Base-by-base conservation (phyloP, 2,113 vertebrate genomes). In the Hippocampus barbouri region DNA sequence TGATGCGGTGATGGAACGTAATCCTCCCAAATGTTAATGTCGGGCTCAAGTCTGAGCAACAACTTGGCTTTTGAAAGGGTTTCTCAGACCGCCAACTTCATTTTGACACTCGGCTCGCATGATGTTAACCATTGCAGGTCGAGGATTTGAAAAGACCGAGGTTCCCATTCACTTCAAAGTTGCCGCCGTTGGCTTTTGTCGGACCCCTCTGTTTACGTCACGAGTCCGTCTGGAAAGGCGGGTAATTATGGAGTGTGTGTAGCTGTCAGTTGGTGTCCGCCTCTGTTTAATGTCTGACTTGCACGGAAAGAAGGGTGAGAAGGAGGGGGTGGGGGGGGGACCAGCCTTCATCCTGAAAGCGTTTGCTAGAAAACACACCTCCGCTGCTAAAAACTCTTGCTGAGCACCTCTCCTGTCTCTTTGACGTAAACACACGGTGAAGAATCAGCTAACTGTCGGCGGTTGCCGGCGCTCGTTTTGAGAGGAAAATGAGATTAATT, bases 401-500 rank as follows among this genome's bases (percentile, higher is more conserved):
- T 40, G 62, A 54, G 72, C 74, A 81, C 66, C 34, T 5, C 34
- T 14, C 25, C 60, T 25, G 40, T 61, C 66, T 20, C 23, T 30
- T 3, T 54, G 74, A 69, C 73, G 54, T 61, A 69, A 79, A 70
- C 73, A 20, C 62, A 59, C 67, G 74, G 70, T 56, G 70, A 65
- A 53, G 47, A 79, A 81, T 61, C 45, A 64, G 66, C 77, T 8
- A 82, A 83, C 75, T 76, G 75, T 70, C 49, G 25, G 30, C 51
- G 73, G 79, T 5, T 75, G 80, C 34, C 77, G 81, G 75, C 8
- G 34, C 75, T 64, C 69, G 65, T 68, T 83, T 73, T 61, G 57
- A 72, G 62, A 84, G 84, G 84, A 79, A 85, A 89, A 88, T 85
- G 30, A 72, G 80, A 86, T 83, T 79, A 82, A 88, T 90, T 83